Base-by-base conservation (phyloP, 2,113 vertebrate genomes). In the Bubalus kerabau region DNA sequence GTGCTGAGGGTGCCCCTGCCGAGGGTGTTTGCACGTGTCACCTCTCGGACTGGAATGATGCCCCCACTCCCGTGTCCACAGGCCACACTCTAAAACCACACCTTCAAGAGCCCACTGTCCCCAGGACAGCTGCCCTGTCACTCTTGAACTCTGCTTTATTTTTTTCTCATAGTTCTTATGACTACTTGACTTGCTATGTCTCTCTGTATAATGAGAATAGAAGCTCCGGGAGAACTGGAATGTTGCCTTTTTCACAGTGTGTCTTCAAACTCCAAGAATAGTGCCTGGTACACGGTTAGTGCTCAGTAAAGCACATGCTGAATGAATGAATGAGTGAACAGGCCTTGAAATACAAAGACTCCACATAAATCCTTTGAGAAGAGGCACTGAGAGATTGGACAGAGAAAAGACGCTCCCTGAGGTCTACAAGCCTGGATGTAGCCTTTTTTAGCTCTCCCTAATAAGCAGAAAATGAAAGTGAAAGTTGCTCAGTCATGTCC, bases 51-150 rank as follows among this genome's bases (percentile, higher is more conserved):
- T n/a, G 30, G 36, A 67, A 26, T 3, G n/a, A 84, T 74, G 10
- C 6, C 23, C 15, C 2, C 21, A 21, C 4, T 14, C 30, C 46
- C 21, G 0, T 4, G 7, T 62, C n/a, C 54, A 46, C 15, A 21
- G 36, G 48, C 19, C 0, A 7, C 57, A 81, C 14, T 52, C 1
- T 0, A 95, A 67, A n/a, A 62, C 40, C 32, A 46, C 17, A n/a
- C n/a, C n/a, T 24, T 36, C 17, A 59, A 16, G 50, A 71, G 30
- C 12, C 28, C 12, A 59, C 6, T n/a, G 40, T 36, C 17, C 23
- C 52, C 36, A 26, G 11, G 13, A 26, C 1, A 76, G 23, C 24
- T 50, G 13, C 15, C 26, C 40, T 36, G 9, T 85, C 26, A 23
- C 62, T 52, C 48, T 80, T 32, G 23, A 32, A 52, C 9, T 85